Evolutionary conservation across 2,113 vertebrate species (phyloP).

Genomic region (Siniperca knerii): DNA sequence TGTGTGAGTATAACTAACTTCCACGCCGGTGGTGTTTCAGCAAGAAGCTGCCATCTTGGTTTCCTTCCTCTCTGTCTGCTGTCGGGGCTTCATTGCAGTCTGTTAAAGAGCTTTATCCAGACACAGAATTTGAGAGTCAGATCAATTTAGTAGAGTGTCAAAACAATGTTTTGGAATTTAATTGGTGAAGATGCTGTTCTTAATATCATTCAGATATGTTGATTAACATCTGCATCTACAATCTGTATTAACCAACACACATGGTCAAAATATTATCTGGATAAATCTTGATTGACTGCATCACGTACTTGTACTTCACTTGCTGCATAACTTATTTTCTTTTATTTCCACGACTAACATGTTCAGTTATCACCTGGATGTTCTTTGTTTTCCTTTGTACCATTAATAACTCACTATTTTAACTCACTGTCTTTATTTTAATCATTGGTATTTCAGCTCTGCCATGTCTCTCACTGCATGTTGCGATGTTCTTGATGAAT

Average conservation of each 20-base stretch:
- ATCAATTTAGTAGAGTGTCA: neutral
- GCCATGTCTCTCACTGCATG: slow-evolving; percentile 41
- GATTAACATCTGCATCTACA: neutral
- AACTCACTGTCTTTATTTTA: slow-evolving; percentile 10
- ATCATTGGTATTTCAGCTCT: neutral
- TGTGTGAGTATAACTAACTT: slow-evolving; percentile 96
- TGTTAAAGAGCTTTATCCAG: slow-evolving; percentile 84
- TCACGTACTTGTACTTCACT: slow-evolving; percentile 26
- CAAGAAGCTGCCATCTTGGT: slow-evolving; percentile 72
- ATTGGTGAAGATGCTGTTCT: neutral
- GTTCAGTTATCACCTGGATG: slow-evolving; percentile 8
- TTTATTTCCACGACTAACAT: slow-evolving; percentile 35
- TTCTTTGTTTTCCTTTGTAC: neutral
- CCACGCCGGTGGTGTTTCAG: slow-evolving; percentile 75
- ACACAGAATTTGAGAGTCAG: slow-evolving; percentile 47
- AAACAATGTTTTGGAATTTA: neutral
- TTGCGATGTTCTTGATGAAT: slow-evolving; percentile 33
- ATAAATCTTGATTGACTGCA: slow-evolving; percentile 73
- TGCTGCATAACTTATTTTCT: slow-evolving; percentile 7
- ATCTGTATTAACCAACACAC: slow-evolving; percentile 15
- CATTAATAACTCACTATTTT: slow-evolving; percentile 10
- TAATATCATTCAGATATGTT: neutral
- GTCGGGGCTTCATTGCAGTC: slow-evolving; percentile 62
- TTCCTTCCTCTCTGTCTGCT: slow-evolving; percentile 68
- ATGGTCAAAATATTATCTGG: slow-evolving; percentile 61